phyloP scores from a whole-genome alignment of 2,888 invertebrate genomes.

The Stenichneumon culpator region DNA sequence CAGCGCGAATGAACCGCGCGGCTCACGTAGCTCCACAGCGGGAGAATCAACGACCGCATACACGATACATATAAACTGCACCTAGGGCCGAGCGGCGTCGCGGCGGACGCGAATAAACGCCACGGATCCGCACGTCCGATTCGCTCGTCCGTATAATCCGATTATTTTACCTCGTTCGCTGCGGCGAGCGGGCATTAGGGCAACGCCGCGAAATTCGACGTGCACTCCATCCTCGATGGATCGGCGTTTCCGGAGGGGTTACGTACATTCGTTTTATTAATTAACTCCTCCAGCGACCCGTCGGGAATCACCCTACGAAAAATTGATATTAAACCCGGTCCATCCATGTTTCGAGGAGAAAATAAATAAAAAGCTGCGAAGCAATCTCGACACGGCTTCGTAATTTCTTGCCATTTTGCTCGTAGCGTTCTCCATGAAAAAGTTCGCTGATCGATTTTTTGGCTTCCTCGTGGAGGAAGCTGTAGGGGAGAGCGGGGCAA shows the following conservation, averaged over 20 bases:
- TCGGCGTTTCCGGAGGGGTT: conserved; percentile 67
- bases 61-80: neutral
- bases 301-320: conserved; percentile 22
- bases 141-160: conserved; percentile 70
- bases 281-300: conserved; percentile 53
- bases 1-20: neutral
- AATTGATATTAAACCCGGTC: neutral
- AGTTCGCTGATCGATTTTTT: neutral
- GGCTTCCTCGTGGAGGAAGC: too few relatives aligned
- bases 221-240: conserved; percentile 33
- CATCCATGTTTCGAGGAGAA: neutral
- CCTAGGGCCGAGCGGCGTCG: conserved; percentile 9
- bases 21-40: neutral
- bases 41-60: conserved; percentile 9
- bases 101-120: conserved; percentile 44
- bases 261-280: conserved; percentile 71
- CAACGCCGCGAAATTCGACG: conserved; percentile 67
- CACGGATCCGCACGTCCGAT: conserved; percentile 45
- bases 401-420: too few relatives aligned
- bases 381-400: too few relatives aligned
- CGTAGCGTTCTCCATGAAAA: too few relatives aligned
- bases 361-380: neutral
- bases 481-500: too few relatives aligned
- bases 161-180: conserved; percentile 74
- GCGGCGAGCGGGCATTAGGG: conserved; percentile 61